These are phyloP conservation scores for Scolopax bukidnonensis DNA, from an alignment of 2,797 vertebrate species.

Conservation along the genomic window DNA sequence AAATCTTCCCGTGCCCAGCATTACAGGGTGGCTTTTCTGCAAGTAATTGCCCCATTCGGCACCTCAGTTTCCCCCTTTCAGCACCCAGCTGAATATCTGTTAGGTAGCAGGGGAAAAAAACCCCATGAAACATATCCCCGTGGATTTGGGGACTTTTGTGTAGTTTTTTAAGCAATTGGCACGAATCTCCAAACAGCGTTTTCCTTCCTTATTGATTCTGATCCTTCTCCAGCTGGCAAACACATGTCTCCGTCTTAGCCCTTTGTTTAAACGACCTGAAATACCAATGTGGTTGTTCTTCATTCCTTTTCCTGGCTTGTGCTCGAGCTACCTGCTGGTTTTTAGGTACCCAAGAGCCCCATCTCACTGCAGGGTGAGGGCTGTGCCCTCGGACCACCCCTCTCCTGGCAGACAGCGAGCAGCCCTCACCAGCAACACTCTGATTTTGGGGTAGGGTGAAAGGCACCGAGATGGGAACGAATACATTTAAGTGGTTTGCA, in stretches of 20 bases:
- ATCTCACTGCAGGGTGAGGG: neutral
- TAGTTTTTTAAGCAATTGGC: neutral
- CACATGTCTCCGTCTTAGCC: rapidly evolving
- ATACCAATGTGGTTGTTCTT: neutral
- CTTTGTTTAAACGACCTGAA: neutral
- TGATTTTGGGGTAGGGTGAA: rapidly evolving
- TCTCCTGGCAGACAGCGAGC: rapidly evolving
- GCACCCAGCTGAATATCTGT: neutral
- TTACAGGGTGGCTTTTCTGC: neutral
- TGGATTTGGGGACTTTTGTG: neutral
- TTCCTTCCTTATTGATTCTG: constrained; percentile 19
- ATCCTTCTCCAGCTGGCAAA: constrained; percentile 18
- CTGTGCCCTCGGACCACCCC: rapidly evolving
- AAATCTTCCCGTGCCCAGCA: neutral
- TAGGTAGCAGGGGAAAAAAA: neutral
- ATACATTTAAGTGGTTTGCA: neutral
- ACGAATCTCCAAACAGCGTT: neutral
- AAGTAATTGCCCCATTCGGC: rapidly evolving
- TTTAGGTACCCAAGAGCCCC: neutral
- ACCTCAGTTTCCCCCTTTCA: neutral
- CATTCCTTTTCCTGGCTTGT: neutral
- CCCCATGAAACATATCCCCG: rapidly evolving
- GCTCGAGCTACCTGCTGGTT: neutral
- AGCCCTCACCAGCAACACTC: neutral
- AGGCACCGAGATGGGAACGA: rapidly evolving